Evolutionary conservation across 2,113 vertebrate species (phyloP).

Genomic region (Micronycteris hirsuta): DNA sequence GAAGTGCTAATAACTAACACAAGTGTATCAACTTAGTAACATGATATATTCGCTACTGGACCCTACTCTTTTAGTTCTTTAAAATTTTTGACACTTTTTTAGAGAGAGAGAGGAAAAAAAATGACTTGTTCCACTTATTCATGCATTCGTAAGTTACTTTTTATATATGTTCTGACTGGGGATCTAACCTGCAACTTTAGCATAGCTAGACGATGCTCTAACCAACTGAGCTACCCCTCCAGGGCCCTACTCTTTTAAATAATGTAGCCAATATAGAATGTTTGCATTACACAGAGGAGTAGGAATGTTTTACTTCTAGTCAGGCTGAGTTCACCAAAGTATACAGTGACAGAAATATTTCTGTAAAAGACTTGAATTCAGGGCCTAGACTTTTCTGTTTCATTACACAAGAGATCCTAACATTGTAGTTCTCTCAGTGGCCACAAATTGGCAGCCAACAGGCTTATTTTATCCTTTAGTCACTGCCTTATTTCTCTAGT

Average conservation of each 20-base stretch:
- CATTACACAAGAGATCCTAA: neutral
- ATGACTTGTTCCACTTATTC: too few relatives aligned
- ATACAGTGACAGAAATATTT: neutral
- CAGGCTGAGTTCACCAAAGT: neutral
- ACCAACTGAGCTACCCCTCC: too few relatives aligned
- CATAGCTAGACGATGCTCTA: too few relatives aligned
- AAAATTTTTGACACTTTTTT: too few relatives aligned
- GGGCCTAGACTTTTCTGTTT: conserved; percentile 7
- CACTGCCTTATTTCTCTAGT: neutral
- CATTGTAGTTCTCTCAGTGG: neutral
- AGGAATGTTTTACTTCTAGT: conserved; percentile 10
- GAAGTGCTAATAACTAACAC: neutral
- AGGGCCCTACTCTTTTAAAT: neutral
- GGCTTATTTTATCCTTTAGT: neutral
- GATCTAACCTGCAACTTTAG: too few relatives aligned
- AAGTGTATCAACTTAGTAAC: neutral
- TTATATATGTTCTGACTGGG: too few relatives aligned
- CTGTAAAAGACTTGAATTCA: conserved; percentile 30
- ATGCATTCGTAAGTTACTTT: too few relatives aligned
- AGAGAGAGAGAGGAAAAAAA: too few relatives aligned
- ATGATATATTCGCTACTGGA: neutral
- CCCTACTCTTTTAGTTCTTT: neutral
- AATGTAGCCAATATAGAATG: neutral
- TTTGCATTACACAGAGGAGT: neutral
- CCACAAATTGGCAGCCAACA: neutral